Conservation (phyloP, 2,888 invertebrate species). For the Stegana nigrithorax region DNA sequence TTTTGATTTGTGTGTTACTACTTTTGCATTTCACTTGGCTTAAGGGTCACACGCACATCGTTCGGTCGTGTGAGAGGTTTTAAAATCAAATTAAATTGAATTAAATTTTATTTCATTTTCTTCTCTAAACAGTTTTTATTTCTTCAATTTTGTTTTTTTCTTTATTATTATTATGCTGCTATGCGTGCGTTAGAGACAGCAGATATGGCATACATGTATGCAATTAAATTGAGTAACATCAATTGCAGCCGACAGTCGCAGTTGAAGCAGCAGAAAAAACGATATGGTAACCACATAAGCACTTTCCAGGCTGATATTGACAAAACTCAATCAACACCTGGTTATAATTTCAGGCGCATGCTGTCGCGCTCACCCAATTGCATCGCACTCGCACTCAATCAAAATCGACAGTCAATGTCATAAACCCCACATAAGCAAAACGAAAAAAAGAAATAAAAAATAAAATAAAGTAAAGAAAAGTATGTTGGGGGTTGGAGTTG, state of each 20-base stretch:
- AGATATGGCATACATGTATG: too few species aligned
- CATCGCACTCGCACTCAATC: conserved; percentile 42
- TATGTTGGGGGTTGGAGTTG: neutral
- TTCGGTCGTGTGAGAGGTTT: too few species aligned
- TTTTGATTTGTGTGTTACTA: conserved; percentile 43
- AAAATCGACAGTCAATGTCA: conserved; percentile 30
- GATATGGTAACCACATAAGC: conserved; percentile 27
- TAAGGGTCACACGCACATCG: too few species aligned
- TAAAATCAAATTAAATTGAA: conserved; percentile 47
- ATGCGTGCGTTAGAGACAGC: too few species aligned
- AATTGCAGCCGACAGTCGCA: neutral
- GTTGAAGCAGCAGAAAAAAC: too few species aligned
- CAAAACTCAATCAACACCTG: too few species aligned
- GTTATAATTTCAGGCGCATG: neutral
- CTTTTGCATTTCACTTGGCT: conserved; percentile 17
- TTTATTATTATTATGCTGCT: neutral
- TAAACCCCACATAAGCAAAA: neutral
- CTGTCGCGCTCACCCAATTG: neutral
- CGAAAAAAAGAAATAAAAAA: neutral
- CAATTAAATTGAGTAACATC: too few species aligned
- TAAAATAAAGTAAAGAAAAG: too few species aligned
- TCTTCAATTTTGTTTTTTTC: conserved; percentile 4
- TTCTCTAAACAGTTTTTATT: conserved; percentile 8
- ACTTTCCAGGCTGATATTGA: neutral
- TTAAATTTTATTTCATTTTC: conserved; percentile 37